Evolutionary conservation across 2,113 vertebrate species (phyloP).

Genomic region (Sylvilagus bachmani): DNA sequence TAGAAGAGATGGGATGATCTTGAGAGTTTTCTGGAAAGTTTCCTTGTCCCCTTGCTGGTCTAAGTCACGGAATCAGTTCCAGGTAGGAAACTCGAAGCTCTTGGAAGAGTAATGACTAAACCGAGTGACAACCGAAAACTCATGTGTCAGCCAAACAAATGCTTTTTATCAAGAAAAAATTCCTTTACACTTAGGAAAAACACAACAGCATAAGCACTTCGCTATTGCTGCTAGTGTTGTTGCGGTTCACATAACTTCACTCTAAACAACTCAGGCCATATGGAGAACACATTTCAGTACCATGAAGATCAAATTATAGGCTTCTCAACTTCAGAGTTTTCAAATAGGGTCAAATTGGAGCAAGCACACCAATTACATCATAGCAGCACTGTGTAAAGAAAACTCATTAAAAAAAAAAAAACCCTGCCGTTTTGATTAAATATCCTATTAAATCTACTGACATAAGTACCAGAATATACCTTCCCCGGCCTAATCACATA

Average conservation of each 20-base stretch:
- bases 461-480: constrained; percentile 8
- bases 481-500: constrained; percentile 27
- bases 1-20: neutral
- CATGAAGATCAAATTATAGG: neutral
- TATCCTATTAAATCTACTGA: constrained; percentile 43
- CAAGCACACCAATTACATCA: constrained; percentile 39
- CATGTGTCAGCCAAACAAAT: neutral
- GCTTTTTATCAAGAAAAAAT: neutral
- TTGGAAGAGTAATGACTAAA: neutral
- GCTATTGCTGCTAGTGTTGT: neutral
- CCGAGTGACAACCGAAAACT: neutral
- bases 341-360: neutral
- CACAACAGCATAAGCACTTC: neutral
- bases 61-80: neutral
- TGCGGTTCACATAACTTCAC: neutral
- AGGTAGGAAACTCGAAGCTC: neutral
- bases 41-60: neutral
- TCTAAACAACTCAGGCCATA: neutral
- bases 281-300: constrained; percentile 40
- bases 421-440: constrained; percentile 44
- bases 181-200: neutral
- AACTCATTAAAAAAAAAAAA: neutral
- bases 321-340: neutral
- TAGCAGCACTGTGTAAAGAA: neutral
- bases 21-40: constrained; percentile 2